Evolutionary conservation across 2,113 vertebrate genomes (phyloP), one percentile per base, ranked within the genome.

Genomic region (Nettapus auritus): DNA sequence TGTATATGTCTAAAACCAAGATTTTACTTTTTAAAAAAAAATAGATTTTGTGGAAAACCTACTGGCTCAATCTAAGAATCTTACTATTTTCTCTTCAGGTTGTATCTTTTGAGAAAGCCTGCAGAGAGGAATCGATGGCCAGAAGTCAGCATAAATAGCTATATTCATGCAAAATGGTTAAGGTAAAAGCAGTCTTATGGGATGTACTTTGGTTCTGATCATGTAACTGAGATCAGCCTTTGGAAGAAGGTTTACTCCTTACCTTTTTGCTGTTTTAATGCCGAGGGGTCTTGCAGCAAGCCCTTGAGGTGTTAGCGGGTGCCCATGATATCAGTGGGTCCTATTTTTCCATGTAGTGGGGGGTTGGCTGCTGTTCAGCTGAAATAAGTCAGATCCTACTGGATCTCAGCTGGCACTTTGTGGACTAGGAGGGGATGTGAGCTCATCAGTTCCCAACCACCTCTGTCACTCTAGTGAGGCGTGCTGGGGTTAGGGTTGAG

Each of bases 261-360:
- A 28, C 3, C 5, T 68, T 75, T 40, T 70, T 46, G 34, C 36
- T 50, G 5, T 11, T 9, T 33, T 64, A 31, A 25, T 38, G 33
- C 23, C 1, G 7, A 13, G 8, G 8, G 5, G 5, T 38, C 31
- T 74, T 69, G 23, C 28, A 44, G 8, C 63, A 80, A 73, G 29
- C 1, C 10, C 42, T 26, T 52, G 4, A 19, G 33, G 20, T 38
- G 13, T 59, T 42, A n/a, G 11, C 33, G 59, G 73, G 20, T 83
- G 20, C 26, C 8, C 42, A 70, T 16, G 18, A 18, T 74, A 8
- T 42, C 69, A 50, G 7, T 13, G 18, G 5, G 22, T 55, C 31
- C 52, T 19, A 23, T 48, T 78, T 34, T 76, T 78, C 38, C 8
- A 15, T 0, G 0, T 14, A 42, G 19, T 0, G 1, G 60, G 22